Evolutionary conservation across 2,797 vertebrate species (phyloP), one percentile per base, ranked within the genome.

Genomic region (Urocyon cinereoargenteus): DNA sequence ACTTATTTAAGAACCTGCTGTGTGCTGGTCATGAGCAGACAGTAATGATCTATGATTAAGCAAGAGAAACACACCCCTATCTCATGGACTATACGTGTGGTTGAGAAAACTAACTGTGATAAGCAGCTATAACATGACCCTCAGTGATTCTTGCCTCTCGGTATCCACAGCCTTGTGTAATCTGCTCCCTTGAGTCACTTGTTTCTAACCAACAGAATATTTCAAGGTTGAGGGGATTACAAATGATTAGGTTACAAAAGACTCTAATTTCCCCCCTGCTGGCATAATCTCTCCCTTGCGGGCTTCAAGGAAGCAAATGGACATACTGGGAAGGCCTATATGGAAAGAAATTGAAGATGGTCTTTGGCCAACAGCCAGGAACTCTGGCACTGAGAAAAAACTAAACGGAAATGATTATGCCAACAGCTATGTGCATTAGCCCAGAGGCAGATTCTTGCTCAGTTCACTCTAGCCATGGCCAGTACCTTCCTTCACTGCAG

Each of bases 231-330:
- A 87, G 84, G 18, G 18, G 66, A 82, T 36, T 73, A 73, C 59
- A 92, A 70, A 57, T 73, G 59, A 78, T 53, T 31, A 95, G 49
- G 34, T 81, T 81, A 86, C 82, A 86, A 13, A 91, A 86, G 73
- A 62, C 18, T 86, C 73, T 61, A 70, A 90, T 62, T 70, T 55
- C 61, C 62, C 79, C 34, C 31, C 40, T 55, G 19, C 45, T 55
- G 62, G 31, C 26, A 86, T 49, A 90, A 78, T 36, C 51, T 90
- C 36, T 94, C 31, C 40, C 22, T 85, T 62, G 61, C 53, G 26
- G 31, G 36, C 34, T 91, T 14, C 45, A 40, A 81, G 49, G 34
- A 86, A 36, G 19, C 10, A 34, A 87, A 49, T 18, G 18, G 55
- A 49, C 55, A 16, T 2, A 21, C 2, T 45, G 34, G 45, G 66